These are phyloP conservation scores for Griposia aprilina DNA, from an alignment of 2,888 invertebrate genomes.

Conservation along the genomic window DNA sequence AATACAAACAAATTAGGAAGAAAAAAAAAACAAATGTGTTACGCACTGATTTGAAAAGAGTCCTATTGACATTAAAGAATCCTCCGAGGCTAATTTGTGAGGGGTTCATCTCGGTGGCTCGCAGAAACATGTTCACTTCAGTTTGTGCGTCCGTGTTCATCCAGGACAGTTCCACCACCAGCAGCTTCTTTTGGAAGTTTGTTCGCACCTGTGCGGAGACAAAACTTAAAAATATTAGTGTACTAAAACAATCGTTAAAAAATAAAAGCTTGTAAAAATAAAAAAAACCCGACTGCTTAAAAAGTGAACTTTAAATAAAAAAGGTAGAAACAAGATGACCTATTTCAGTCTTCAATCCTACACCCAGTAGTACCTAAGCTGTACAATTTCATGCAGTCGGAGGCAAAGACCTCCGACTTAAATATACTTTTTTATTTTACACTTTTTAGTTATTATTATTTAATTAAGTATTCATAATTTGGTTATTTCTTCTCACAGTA, in stretches of 20 bases:
- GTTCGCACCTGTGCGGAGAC: slow-evolving; percentile 89
- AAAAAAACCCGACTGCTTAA: too few relatives aligned
- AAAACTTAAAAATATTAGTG: not conserved
- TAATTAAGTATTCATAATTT: too few relatives aligned
- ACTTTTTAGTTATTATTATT: too few relatives aligned
- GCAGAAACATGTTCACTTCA: slow-evolving; percentile 94
- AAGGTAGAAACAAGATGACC: too few relatives aligned
- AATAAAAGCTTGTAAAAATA: not conserved
- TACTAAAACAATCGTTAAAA: not conserved
- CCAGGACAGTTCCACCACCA: slow-evolving; percentile 94
- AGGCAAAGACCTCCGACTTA: too few relatives aligned
- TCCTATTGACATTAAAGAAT: slow-evolving; percentile 93
- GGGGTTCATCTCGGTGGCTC: slow-evolving; percentile 94
- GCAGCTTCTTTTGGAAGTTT: slow-evolving; percentile 93
- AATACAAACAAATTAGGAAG: too few relatives aligned
- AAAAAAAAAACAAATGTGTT: not conserved
- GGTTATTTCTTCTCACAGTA: too few relatives aligned
- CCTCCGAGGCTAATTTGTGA: slow-evolving; percentile 94
- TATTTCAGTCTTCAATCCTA: too few relatives aligned
- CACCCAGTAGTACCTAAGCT: too few relatives aligned
- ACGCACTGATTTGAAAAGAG: slow-evolving; percentile 93
- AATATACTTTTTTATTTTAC: too few relatives aligned
- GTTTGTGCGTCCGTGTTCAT: slow-evolving; percentile 94
- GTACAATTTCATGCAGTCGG: too few relatives aligned
- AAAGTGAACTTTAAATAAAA: too few relatives aligned